phyloP scores from a whole-genome alignment of 1,140 invertebrate species.

The Trachymyrmex septentrionalis region DNA sequence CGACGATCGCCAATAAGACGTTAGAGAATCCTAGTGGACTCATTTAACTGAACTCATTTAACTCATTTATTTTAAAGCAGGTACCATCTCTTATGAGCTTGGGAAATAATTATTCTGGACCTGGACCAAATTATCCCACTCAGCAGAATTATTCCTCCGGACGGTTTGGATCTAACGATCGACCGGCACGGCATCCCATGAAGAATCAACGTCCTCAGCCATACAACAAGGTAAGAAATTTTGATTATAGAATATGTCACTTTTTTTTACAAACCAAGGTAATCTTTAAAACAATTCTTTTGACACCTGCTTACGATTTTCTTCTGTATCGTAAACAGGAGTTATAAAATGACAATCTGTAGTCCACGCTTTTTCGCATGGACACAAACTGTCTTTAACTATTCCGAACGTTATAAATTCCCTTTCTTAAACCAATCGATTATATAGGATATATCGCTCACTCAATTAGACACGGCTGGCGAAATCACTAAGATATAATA shows the following conservation, averaged over 20 bases:
- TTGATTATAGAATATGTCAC: slow-evolving; percentile 37
- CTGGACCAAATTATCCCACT: slow-evolving; percentile 82
- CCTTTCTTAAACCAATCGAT: slow-evolving; percentile 65
- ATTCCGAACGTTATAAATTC: slow-evolving; percentile 67
- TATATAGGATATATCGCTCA: slow-evolving; percentile 72
- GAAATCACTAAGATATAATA: slow-evolving; percentile 68
- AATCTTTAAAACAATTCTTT: slow-evolving; percentile 14
- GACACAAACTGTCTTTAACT: slow-evolving; percentile 56
- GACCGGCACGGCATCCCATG: slow-evolving; percentile 79
- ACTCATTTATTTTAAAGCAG: slow-evolving; percentile 60
- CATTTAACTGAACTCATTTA: neutral
- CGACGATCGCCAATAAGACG: no score
- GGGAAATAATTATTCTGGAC: slow-evolving; percentile 82
- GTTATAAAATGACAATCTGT: slow-evolving; percentile 65
- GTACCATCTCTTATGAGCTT: slow-evolving; percentile 85
- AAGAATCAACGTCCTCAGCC: slow-evolving; percentile 85
- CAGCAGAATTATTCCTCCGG: slow-evolving; percentile 83
- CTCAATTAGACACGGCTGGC: slow-evolving; percentile 61
- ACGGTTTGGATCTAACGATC: slow-evolving; percentile 81
- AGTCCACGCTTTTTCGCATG: slow-evolving; percentile 66
- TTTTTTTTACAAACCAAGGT: slow-evolving; percentile 34
- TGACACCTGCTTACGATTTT: slow-evolving; percentile 54
- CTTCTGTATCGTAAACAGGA: slow-evolving; percentile 58
- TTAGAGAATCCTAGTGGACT: no score
- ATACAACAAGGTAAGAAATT: slow-evolving; percentile 85